These are phyloP conservation scores for Crypturellus undulatus DNA, from an alignment of 2,113 vertebrate species.

Conservation along the genomic window DNA sequence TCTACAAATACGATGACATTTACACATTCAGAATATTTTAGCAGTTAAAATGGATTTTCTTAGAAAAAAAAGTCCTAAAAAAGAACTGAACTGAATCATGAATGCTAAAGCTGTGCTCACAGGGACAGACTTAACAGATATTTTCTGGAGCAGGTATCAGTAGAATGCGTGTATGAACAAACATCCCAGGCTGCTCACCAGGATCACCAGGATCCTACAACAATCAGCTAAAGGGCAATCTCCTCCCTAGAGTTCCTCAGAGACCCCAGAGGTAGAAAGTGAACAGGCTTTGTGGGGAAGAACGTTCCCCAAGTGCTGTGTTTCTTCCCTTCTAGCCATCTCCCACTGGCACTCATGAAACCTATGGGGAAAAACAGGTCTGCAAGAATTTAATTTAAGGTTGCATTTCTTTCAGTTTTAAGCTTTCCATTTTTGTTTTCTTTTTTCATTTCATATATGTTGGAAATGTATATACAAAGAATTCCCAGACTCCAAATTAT, in stretches of 20 bases:
- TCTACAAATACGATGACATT: neutral
- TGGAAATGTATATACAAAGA: neutral
- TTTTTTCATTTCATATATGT: neutral
- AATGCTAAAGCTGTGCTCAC: neutral
- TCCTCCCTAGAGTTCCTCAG: neutral
- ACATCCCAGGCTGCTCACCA: fast-evolving
- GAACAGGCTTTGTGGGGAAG: neutral
- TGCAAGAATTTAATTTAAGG: neutral
- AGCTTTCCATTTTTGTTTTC: neutral
- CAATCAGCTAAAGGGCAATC: neutral
- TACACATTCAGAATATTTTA: neutral
- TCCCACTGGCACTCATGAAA: neutral
- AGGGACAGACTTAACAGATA: neutral
- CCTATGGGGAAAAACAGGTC: neutral
- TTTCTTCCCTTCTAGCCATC: neutral
- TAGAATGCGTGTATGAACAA: neutral
- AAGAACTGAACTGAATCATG: neutral
- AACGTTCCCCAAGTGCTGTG: neutral
- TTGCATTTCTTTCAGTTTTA: neutral
- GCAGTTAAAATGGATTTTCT: neutral
- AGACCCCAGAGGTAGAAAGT: fast-evolving
- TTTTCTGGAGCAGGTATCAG: neutral
- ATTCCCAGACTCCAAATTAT: neutral
- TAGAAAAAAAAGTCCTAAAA: neutral
- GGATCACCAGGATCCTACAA: neutral